Conservation (phyloP, 2,113 vertebrate species). For the Gallinago media region DNA sequence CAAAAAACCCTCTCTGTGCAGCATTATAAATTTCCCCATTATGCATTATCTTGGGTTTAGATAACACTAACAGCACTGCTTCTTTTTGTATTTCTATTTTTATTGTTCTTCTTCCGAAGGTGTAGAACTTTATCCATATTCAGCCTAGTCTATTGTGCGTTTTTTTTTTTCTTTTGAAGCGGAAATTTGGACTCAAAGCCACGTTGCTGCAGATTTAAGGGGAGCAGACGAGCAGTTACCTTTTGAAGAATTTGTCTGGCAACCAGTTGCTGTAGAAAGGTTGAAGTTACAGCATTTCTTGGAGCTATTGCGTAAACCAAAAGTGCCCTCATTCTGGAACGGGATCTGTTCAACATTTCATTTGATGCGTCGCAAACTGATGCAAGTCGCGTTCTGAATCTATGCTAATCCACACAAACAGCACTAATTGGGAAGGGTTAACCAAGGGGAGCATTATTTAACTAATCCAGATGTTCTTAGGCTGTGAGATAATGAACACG, state of each 20-base stretch:
- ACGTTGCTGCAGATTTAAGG: background rate
- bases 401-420: slow-evolving; percentile 16
- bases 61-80: slow-evolving; percentile 26
- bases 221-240: background rate
- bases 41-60: background rate
- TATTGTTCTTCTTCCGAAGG: background rate
- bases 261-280: background rate
- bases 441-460: background rate
- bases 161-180: background rate
- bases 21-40: background rate
- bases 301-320: slow-evolving; percentile 57
- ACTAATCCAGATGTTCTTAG: background rate
- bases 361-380: background rate
- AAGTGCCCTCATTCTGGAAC: slow-evolving; percentile 66
- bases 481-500: background rate
- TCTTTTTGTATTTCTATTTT: background rate
- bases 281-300: slow-evolving; percentile 6
- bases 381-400: background rate
- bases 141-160: background rate
- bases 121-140: background rate
- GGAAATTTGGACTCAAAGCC: background rate
- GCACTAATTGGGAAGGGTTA: slow-evolving; percentile 19
- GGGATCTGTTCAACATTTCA: slow-evolving; percentile 12
- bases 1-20: background rate
- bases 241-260: background rate